Evolutionary conservation across 2,888 invertebrate genomes (phyloP), one percentile per base, ranked within the genome.

Genomic region (Scelioninae gen. 1): DNA sequence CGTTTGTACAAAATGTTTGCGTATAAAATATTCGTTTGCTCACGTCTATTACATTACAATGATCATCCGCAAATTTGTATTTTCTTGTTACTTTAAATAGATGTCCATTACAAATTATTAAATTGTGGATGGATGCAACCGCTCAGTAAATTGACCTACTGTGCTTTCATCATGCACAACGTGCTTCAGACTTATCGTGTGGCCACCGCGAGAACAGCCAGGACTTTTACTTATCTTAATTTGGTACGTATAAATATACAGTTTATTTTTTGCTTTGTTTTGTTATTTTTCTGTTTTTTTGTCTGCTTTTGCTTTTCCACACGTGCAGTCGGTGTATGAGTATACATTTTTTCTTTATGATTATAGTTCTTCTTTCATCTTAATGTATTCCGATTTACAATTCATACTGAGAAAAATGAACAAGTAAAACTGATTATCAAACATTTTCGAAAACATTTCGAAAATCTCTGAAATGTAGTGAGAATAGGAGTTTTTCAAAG

Each of bases 71-170:
- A 74, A 51, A 13, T 63, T 23, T 63, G 23, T 74, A 51, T 72
- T 53, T 55, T 53, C 15, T 16, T 32, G 16, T 72, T 56, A 16
- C n/a, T 74, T 65, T 65, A 74, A 62, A 49, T 82, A 90, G 90
- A 88, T 81, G 85, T 86, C 11, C 84, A 88, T 76, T 87, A 88
- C 63, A 89, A 88, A 51, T 84, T 88, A 15, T 78, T 88, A 8
- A 88, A 88, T 11, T 86, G 87, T 7, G 23, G 82, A 29, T 90
- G 89, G 90, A 86, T 84, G 29, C 90, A 89, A 75, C 90, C 90
- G 13, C 45, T 89, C 16, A 87, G 87, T 9, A 87, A 87, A 85
- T 76, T 90, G 60, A 89, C 88, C 32, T 90, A 88, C 74, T 86
- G 88, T 10, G 88, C 85, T 58, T 90, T 86, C 82, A 83, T 90